phyloP scores from a whole-genome alignment of 1,140 invertebrate genomes.

The Drosophila nasuta region DNA sequence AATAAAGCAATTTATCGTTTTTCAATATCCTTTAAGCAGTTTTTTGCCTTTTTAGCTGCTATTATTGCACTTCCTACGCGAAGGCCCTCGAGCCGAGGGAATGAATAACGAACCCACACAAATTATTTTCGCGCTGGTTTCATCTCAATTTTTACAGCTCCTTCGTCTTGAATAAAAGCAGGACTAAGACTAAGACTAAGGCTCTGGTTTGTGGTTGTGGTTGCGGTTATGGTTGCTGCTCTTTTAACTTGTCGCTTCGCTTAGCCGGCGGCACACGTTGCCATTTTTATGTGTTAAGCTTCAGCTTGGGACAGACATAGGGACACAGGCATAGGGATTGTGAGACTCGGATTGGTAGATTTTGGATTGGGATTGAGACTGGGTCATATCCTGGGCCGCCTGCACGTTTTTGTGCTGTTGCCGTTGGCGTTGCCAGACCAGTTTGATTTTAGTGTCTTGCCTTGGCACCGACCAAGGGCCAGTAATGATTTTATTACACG shows the following conservation, averaged over 20 bases:
- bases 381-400: slow-evolving; percentile 48
- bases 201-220: background rate
- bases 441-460: slow-evolving; percentile 68
- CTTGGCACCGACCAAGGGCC: slow-evolving; percentile 29
- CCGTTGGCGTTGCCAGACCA: slow-evolving; percentile 56
- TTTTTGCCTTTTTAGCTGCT: slow-evolving; percentile 49
- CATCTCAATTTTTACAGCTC: slow-evolving; percentile 50
- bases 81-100: slow-evolving; percentile 19
- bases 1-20: slow-evolving; percentile 81
- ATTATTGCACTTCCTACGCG: slow-evolving; percentile 47
- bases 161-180: slow-evolving; percentile 7
- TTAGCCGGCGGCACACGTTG: slow-evolving; percentile 76
- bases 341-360: slow-evolving; percentile 3
- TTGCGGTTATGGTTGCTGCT: slow-evolving; percentile 30
- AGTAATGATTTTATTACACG: slow-evolving; percentile 82
- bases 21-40: slow-evolving; percentile 79
- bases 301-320: slow-evolving; percentile 13
- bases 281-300: slow-evolving; percentile 67
- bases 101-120: slow-evolving; percentile 63
- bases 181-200: slow-evolving; percentile 1
- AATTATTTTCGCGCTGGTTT: slow-evolving; percentile 77
- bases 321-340: slow-evolving; percentile 22
- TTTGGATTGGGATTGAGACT: slow-evolving; percentile 24
- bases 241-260: slow-evolving; percentile 65
- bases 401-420: slow-evolving; percentile 51